phyloP scores from a whole-genome alignment of 2,888 invertebrate species.

The Fragum sueziense region DNA sequence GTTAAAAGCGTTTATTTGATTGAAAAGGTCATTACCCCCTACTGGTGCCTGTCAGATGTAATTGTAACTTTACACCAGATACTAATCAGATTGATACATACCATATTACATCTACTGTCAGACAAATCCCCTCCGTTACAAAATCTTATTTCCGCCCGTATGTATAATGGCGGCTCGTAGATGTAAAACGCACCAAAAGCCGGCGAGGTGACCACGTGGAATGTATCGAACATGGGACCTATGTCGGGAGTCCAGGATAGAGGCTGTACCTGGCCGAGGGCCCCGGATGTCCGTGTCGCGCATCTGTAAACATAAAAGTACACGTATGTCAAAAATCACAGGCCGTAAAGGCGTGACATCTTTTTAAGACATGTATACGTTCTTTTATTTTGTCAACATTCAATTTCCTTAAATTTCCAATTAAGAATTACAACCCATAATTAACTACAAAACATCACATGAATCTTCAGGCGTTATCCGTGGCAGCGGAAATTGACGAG shows the following conservation, averaged over 20 bases:
- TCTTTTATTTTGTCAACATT: too few relatives aligned
- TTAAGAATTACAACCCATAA: too few relatives aligned
- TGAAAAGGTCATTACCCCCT: background rate
- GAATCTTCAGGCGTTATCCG: too few relatives aligned
- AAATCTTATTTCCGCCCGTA: background rate
- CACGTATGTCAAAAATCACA: background rate
- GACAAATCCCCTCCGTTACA: background rate
- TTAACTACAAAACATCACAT: too few relatives aligned
- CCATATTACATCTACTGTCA: background rate
- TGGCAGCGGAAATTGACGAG: too few relatives aligned
- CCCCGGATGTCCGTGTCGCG: background rate
- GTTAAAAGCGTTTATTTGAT: background rate
- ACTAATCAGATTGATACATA: background rate
- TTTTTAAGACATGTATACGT: too few relatives aligned
- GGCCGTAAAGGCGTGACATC: too few relatives aligned
- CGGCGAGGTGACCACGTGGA: background rate
- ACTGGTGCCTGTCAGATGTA: too few relatives aligned
- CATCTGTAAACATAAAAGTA: background rate
- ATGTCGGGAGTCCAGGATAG: background rate
- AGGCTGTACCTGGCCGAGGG: background rate
- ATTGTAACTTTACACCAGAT: too few relatives aligned
- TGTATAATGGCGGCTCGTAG: background rate
- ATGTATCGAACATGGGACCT: background rate
- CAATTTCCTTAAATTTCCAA: too few relatives aligned
- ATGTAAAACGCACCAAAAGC: slow-evolving; percentile 9